Base-by-base conservation (phyloP, 2,797 vertebrate species). In the Streptopelia turtur region DNA sequence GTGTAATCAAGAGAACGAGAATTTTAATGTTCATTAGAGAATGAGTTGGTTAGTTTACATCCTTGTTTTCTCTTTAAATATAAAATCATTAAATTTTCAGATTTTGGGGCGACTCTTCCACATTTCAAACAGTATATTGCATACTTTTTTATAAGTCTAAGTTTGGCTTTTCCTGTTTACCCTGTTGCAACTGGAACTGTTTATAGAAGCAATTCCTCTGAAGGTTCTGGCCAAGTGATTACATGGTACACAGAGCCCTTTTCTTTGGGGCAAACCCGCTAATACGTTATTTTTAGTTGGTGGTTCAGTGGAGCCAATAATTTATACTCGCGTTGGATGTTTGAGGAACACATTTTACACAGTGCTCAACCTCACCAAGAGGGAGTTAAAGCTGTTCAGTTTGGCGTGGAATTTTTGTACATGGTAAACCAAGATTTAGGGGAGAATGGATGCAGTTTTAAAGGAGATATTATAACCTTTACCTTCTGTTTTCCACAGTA, bases 81-180 rank as follows among this genome's bases (percentile, higher is more conserved):
- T 27, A 69, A 27, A 16, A 24, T 43, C 52, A 27, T 7, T 39
- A 52, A 76, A 22, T 5, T 39, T 66, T 61, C 39, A 25, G 57
- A 18, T 89, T 3, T 5, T 10, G 76, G 60, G 50, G 49, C 0
- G 0, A 52, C 35, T 80, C 71, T 83, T 60, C 81, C 87, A 35
- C n/a, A 8, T 56, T 91, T 63, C 68, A 80, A 94, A 63, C 70
- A 90, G 61, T 13, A 59, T 52, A 64, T 76, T 89, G 70, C 63
- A 61, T 61, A 7, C 35, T 88, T 81, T 93, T 94, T 94, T 72
- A 11, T 68, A 57, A n/a, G 57, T 69, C 92, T 96, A 93, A 96
- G 74, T 97, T 97, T 94, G 92, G 92, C 90, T 91, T 92, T 96
- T 97, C 94, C 93, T 96, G 90, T 94, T 96, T 94, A 94, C 89